Conservation (phyloP, 1,140 invertebrate genomes). For the Anagrus nilaparvatae region DNA sequence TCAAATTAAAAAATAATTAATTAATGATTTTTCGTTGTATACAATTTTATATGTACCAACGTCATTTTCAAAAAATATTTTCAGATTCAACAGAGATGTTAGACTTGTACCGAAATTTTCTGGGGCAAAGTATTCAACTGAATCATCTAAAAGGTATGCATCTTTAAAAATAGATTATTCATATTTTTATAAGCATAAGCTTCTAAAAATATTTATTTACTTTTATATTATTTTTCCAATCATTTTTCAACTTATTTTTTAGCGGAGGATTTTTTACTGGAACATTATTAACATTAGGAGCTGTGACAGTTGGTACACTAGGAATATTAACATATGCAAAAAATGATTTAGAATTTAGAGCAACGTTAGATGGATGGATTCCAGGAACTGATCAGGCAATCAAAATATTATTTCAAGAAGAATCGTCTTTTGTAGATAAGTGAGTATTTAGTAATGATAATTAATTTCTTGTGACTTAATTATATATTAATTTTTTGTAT, state of each 20-base stretch:
- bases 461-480: conserved; percentile 1
- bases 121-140: conserved; percentile 30
- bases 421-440: too few species aligned
- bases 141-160: conserved; percentile 23
- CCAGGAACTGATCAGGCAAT: conserved; percentile 57
- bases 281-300: conserved; percentile 42
- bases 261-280: conserved; percentile 15
- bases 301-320: conserved; percentile 44
- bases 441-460: too few species aligned
- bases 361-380: conserved; percentile 52
- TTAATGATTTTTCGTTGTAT: too few species aligned
- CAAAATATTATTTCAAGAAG: conserved; percentile 56
- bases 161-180: conserved; percentile 1
- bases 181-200: neutral
- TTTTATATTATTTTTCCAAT: conserved; percentile 2
- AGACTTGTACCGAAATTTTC: conserved; percentile 26
- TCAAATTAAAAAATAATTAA: too few species aligned
- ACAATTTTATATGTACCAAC: too few species aligned
- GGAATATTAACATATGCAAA: conserved; percentile 50
- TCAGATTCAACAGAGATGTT: conserved; percentile 28
- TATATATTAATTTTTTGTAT: too few species aligned
- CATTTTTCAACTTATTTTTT: conserved; percentile 8
- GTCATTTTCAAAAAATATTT: conserved; percentile 10
- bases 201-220: conserved; percentile 5
- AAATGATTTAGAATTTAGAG: conserved; percentile 56